phyloP scores from a whole-genome alignment of 1,140 invertebrate genomes.

The Oreohelix idahoensis region DNA sequence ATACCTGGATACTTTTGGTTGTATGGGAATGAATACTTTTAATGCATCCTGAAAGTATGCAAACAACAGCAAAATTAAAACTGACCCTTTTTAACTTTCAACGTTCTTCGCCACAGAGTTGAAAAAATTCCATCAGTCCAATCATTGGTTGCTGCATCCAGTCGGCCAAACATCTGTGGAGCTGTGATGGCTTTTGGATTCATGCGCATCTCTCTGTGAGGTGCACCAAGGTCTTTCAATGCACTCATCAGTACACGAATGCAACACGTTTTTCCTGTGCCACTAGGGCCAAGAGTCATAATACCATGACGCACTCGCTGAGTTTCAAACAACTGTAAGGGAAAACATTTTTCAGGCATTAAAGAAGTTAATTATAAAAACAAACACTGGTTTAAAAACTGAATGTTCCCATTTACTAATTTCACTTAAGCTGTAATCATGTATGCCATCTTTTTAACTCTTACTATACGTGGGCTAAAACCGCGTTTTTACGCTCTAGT shows the following conservation, averaged over 20 bases:
- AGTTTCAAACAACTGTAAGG: slow-evolving; percentile 90
- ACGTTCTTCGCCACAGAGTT: slow-evolving; percentile 93
- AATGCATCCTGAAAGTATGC: too few relatives aligned
- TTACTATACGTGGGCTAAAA: too few relatives aligned
- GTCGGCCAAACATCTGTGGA: slow-evolving; percentile 95
- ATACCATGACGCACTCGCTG: slow-evolving; percentile 95
- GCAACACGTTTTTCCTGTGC: slow-evolving; percentile 88
- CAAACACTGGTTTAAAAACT: too few relatives aligned
- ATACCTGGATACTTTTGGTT: too few relatives aligned
- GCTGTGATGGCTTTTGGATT: slow-evolving; percentile 98
- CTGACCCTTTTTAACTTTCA: slow-evolving; percentile 87
- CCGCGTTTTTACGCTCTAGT: too few relatives aligned
- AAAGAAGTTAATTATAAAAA: too few relatives aligned
- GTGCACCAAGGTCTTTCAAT: slow-evolving; percentile 69
- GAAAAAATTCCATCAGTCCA: slow-evolving; percentile 99
- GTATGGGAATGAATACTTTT: too few relatives aligned
- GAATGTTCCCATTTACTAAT: too few relatives aligned
- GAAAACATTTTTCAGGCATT: background rate
- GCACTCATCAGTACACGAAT: slow-evolving; percentile 92
- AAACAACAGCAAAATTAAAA: background rate
- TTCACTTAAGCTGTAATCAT: too few relatives aligned
- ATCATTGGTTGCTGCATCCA: slow-evolving; percentile 97
- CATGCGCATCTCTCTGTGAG: slow-evolving; percentile 91
- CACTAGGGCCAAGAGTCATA: slow-evolving; percentile 93
- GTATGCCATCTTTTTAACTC: too few relatives aligned